phyloP scores from a whole-genome alignment of 2,888 invertebrate genomes.

The Sussaba pulchella region DNA sequence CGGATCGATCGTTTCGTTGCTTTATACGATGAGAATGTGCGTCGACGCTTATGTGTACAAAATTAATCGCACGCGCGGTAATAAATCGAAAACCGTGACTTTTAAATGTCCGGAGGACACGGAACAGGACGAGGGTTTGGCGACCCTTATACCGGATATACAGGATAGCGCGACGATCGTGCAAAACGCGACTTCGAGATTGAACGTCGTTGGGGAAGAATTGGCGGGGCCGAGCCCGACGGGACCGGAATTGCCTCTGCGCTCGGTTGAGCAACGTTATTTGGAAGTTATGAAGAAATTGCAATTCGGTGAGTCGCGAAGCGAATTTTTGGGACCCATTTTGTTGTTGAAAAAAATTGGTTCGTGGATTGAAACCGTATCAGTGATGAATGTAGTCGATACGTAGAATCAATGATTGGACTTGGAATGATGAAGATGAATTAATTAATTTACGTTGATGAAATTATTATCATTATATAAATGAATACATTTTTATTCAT shows the following conservation, averaged over 20 bases:
- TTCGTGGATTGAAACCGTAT: no score
- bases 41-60: slow-evolving; percentile 96
- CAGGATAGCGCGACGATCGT: slow-evolving; percentile 88
- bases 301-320: slow-evolving; percentile 95
- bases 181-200: slow-evolving; percentile 84
- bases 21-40: slow-evolving; percentile 95
- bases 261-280: slow-evolving; percentile 91
- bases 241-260: slow-evolving; percentile 85
- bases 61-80: slow-evolving; percentile 86
- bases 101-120: slow-evolving; percentile 87
- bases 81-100: slow-evolving; percentile 77
- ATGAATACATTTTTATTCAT: no score
- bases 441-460: no score
- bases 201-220: slow-evolving; percentile 77
- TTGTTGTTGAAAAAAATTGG: no score
- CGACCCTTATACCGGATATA: slow-evolving; percentile 95
- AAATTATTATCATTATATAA: no score
- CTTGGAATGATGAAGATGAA: no score
- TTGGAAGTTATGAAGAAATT: slow-evolving; percentile 94
- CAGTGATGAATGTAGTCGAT: no score
- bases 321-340: no score
- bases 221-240: slow-evolving; percentile 81
- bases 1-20: slow-evolving; percentile 90
- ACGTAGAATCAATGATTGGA: no score
- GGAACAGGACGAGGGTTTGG: slow-evolving; percentile 95